These are phyloP conservation scores for Sylvietta virens DNA, from an alignment of 2,113 vertebrate genomes.

Conservation along the genomic window DNA sequence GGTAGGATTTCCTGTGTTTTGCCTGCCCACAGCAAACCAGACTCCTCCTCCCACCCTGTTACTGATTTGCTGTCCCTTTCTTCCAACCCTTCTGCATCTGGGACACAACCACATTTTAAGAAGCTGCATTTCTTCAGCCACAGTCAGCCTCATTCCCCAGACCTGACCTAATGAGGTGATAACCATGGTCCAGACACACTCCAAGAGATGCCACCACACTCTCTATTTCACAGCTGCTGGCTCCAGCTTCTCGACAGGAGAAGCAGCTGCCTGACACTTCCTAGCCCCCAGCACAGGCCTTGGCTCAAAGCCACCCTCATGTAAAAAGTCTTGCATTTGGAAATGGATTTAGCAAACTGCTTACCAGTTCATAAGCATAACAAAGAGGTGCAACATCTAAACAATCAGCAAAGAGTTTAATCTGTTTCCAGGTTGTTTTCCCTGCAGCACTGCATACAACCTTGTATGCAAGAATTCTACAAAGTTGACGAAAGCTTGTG, in stretches of 20 bases:
- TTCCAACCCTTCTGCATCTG: not conserved
- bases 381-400: not conserved
- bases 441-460: not conserved
- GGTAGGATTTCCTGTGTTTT: not conserved
- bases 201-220: not conserved
- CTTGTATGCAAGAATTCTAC: not conserved
- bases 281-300: not conserved
- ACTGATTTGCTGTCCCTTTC: not conserved
- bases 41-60: not conserved
- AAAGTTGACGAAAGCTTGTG: not conserved
- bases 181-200: not conserved
- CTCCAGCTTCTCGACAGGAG: not conserved
- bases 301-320: not conserved
- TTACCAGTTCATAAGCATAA: not conserved
- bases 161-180: not conserved
- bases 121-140: not conserved
- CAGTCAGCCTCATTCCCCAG: not conserved
- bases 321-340: not conserved
- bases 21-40: not conserved
- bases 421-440: not conserved
- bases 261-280: not conserved
- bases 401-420: not conserved
- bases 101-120: not conserved
- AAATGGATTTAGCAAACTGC: not conserved
- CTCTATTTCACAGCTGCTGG: not conserved